Base-by-base conservation (phyloP, 2,888 invertebrate genomes). In the Lasioglossum lativentre region DNA sequence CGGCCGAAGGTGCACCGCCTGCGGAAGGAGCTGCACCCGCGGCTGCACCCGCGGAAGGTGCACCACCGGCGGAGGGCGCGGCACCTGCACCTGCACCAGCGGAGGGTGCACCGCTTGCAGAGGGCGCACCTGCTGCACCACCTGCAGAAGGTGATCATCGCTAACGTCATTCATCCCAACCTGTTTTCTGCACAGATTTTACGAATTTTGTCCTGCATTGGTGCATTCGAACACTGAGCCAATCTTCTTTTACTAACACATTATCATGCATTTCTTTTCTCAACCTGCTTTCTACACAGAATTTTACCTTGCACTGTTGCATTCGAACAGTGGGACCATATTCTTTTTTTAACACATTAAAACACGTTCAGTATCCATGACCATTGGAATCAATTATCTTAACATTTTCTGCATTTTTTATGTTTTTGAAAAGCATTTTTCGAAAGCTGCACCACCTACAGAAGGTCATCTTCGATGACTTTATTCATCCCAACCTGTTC, bases 11-110 rank as follows among this genome's bases (percentile, higher is more conserved):
- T 45, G 88, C 82, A 23, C 77, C 90, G 52, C 77, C 86, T 2
- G 76, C 89, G 63, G 59, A 59, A 59, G 59, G 59, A 5, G 91
- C 92, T 83, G 94, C 94, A 68, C 91, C 92, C 83, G 94, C 94
- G 93, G 91, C 92, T 83, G 94, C 94, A 68, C 91, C 92, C 83
- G 94, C 94, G 93, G 94, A 93, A 94, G 96, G 89, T 93, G 95
- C 90, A 40, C 88, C 93, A 16, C 90, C 93, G 19, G 90, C 91
- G 14, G 94, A 93, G 86, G 93, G 92, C 38, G 89, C 93, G 66
- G 84, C 92, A 1, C 90, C 90, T n/a, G 94, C 77, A 40, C 74
- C 87, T 56, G 76, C 90, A 12, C 85, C 92, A 6, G 91, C 89
- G 12, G 92, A 90, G 66, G 91, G 89, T 16, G 94, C 93, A 27